Evolutionary conservation across 2,888 invertebrate genomes (phyloP).

Genomic region (Agrotis puta): DNA sequence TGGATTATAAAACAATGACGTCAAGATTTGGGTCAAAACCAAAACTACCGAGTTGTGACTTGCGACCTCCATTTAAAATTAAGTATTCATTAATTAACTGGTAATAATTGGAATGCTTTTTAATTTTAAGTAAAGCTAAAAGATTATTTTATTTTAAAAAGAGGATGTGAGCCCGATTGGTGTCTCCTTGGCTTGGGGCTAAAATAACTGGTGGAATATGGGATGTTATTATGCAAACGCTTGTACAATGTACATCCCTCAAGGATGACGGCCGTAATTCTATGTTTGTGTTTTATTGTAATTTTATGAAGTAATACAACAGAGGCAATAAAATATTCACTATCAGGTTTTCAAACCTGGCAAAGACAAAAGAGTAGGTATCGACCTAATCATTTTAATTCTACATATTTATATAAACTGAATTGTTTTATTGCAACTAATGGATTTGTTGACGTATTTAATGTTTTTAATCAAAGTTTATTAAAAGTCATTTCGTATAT

Average conservation of each 20-base stretch:
- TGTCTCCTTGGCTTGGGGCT: neutral
- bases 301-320: no score
- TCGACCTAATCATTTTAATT: conserved; percentile 22
- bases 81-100: conserved; percentile 12
- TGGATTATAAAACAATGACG: conserved; percentile 19
- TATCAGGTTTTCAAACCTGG: conserved; percentile 40
- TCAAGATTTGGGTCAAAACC: conserved; percentile 46
- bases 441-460: conserved; percentile 39
- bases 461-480: conserved; percentile 2
- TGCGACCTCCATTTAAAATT: conserved; percentile 36
- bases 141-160: no score
- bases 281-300: neutral
- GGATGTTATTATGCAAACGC: neutral
- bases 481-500: neutral
- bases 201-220: neutral
- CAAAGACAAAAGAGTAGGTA: conserved; percentile 11
- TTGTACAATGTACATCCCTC: neutral
- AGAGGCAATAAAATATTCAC: conserved; percentile 10
- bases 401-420: conserved; percentile 18
- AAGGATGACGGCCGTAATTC: neutral
- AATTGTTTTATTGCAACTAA: conserved; percentile 23
- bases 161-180: neutral
- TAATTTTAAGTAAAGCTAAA: no score
- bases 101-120: conserved; percentile 2
- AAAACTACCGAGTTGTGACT: conserved; percentile 29